Base-by-base conservation (phyloP, 1,140 invertebrate genomes). In the Apis laboriosa region DNA sequence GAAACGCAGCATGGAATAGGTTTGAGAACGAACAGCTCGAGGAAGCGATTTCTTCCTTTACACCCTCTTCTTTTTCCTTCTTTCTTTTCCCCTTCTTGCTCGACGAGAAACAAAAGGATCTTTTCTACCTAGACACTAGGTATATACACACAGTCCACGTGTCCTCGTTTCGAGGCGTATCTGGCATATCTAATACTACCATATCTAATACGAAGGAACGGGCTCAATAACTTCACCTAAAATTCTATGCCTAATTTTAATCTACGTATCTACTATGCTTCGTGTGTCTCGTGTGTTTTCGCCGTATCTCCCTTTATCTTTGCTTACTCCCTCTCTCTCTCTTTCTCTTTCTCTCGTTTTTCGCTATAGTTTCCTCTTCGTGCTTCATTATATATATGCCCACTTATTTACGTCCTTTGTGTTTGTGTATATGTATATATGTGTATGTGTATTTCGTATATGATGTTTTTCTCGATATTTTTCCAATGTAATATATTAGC, bases 181-280 rank as follows among this genome's bases (percentile, higher is more conserved):
- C 24, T 24, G 79, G 60, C 83, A 78, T 77, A 55, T 83, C 60
- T 80, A 79, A 56, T 17, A 74, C 83, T 90, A 90, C 77, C 72
- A 49, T 80, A 70, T 80, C 79, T 79, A 75, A 24, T 84, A 86
- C 84, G 86, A 87, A 88, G 83, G 85, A 90, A 90, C 86, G 81
- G 80, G 76, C 80, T 90, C 80, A 83, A 90, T 82, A 85, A 90
- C 70, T 82, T 66, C 61, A 82, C 24, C 86, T 90, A 90, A 74
- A 84, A 70, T 86, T 86, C 82, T 90, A 89, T 53, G 28, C 77
- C 83, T 87, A 86, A 68, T 55, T 55, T 80, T 84, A 85, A 80
- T 84, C 79, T 91, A 89, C 63, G 67, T 73, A 21, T 72, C 87
- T 90, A 87, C 73, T 34, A 76, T 82, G 79, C 80, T 79, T 88